Evolutionary conservation across 2,797 vertebrate species (phyloP).

Genomic region (Myioborus miniatus): DNA sequence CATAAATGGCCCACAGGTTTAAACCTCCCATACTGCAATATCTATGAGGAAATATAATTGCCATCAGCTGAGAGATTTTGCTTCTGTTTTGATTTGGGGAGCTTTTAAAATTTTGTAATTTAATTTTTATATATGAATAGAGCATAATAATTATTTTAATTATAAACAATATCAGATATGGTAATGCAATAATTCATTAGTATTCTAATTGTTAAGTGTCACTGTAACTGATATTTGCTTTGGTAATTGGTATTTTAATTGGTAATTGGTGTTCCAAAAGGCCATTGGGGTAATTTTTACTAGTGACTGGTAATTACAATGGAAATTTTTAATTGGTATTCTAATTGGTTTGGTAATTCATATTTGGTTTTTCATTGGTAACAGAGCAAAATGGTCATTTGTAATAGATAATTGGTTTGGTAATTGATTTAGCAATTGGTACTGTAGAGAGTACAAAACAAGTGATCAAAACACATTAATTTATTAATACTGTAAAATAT

Average conservation of each 20-base stretch:
- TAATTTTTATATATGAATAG: slow-evolving; percentile 27
- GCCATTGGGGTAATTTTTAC: slow-evolving; percentile 46
- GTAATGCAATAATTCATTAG: slow-evolving; percentile 54
- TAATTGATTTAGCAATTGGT: slow-evolving; percentile 44
- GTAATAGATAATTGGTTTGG: slow-evolving; percentile 54
- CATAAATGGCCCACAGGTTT: background rate
- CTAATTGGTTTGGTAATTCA: slow-evolving; percentile 61
- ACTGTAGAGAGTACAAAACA: background rate
- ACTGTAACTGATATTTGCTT: slow-evolving; percentile 54
- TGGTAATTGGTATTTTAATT: slow-evolving; percentile 65
- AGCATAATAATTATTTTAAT: slow-evolving; percentile 43
- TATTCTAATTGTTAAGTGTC: slow-evolving; percentile 52
- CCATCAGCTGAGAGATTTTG: background rate
- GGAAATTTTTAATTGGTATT: slow-evolving; percentile 59
- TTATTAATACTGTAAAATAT: background rate
- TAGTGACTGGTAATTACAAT: slow-evolving; percentile 51
- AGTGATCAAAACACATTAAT: background rate
- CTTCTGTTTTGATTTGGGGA: background rate
- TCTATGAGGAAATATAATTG: background rate
- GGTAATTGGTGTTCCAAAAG: slow-evolving; percentile 53
- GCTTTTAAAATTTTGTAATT: background rate
- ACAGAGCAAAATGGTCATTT: slow-evolving; percentile 30
- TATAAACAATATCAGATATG: slow-evolving; percentile 57
- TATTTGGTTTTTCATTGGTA: slow-evolving; percentile 50
- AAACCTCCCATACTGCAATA: background rate